Conservation (phyloP, 2,888 invertebrate species). For the Nomada ruficornis region DNA sequence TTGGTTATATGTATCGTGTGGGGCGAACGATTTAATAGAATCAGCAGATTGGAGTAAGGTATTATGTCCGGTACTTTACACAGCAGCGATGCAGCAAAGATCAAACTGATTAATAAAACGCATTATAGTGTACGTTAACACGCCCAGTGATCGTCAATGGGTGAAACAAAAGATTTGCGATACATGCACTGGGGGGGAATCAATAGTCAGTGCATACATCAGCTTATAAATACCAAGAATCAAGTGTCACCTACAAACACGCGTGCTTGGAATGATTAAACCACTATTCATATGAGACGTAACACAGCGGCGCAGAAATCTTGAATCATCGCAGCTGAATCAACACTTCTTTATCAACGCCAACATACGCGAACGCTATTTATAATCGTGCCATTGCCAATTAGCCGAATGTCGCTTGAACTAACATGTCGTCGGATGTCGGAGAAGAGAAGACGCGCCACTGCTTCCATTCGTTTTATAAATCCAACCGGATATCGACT, state of each 20-base stretch:
- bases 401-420: too few relatives aligned
- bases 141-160: background rate
- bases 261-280: conserved; percentile 27
- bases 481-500: conserved; percentile 32
- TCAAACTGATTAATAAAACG: background rate
- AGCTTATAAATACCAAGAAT: conserved; percentile 21
- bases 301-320: background rate
- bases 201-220: conserved; percentile 2
- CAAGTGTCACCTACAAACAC: conserved; percentile 26
- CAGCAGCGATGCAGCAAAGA: background rate
- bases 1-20: background rate
- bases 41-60: background rate
- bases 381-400: too few relatives aligned
- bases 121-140: too few relatives aligned
- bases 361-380: too few relatives aligned
- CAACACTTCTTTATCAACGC: background rate
- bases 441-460: too few relatives aligned
- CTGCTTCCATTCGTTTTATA: background rate
- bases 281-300: background rate
- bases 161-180: background rate
- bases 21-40: background rate
- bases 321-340: background rate
- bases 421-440: too few relatives aligned
- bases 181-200: background rate
- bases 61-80: background rate